Conservation (phyloP, 2,113 vertebrate species). For the Coturnix japonica region DNA sequence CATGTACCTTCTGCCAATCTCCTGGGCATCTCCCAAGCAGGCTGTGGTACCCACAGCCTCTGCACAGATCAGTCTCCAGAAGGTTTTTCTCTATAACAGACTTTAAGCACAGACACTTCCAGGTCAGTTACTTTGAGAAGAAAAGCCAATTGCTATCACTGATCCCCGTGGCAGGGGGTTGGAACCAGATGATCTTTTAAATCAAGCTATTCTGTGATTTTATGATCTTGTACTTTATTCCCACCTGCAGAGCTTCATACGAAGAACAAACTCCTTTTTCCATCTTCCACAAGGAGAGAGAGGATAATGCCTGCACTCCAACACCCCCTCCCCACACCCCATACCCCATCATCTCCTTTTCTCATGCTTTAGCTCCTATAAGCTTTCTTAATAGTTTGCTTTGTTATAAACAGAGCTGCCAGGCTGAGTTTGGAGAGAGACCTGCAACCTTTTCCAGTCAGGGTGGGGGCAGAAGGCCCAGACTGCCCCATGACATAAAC, state of each 20-base stretch:
- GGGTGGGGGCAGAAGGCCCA: neutral
- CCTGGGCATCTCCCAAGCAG: neutral
- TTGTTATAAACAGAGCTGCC: neutral
- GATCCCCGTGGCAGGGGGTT: neutral
- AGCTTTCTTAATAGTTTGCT: neutral
- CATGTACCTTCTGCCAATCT: neutral
- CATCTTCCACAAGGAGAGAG: neutral
- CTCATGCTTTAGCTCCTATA: neutral
- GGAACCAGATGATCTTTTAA: too few species aligned
- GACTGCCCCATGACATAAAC: neutral
- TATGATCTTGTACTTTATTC: neutral
- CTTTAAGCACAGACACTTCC: neutral
- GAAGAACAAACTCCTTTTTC: neutral
- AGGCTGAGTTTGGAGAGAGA: neutral
- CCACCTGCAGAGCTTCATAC: neutral
- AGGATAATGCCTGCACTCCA: neutral
- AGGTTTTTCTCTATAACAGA: neutral
- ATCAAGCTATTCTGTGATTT: too few species aligned
- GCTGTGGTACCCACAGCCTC: neutral
- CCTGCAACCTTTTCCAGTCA: neutral
- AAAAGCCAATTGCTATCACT: neutral
- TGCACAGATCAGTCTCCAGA: neutral
- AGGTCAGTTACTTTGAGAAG: neutral
- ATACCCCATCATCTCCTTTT: neutral
- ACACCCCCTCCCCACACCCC: accelerated